Percentiles rank a stretch among this genome's conserved stretches.
phyloP scores from a whole-genome alignment of 2,113 vertebrate species.

The Oxyruncus cristatus region DNA sequence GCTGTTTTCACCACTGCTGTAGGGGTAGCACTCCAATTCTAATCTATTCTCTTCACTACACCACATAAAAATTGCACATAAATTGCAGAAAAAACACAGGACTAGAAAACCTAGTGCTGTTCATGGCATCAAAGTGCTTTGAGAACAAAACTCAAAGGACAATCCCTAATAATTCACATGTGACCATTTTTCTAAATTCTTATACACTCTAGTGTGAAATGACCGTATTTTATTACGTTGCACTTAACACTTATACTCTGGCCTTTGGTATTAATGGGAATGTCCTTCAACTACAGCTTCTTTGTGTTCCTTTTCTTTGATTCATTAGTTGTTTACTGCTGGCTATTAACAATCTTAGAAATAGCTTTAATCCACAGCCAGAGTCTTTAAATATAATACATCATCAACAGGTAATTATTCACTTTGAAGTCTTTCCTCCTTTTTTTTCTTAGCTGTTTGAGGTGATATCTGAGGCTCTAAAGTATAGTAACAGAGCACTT shows the following conservation, averaged over 20 bases:
- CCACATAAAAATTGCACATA: neutral
- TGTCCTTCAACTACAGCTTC: constrained; percentile 44
- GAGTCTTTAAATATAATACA: constrained; percentile 74
- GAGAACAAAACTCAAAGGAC: constrained; percentile 27
- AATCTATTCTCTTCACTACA: neutral
- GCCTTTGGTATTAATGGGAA: constrained; percentile 36
- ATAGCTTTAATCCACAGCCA: constrained; percentile 77
- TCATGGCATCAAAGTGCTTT: constrained; percentile 15
- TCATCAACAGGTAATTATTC: constrained; percentile 78
- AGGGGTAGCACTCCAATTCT: neutral
- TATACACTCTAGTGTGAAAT: constrained; percentile 3
- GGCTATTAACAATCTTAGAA: constrained; percentile 64
- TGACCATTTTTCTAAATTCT: neutral
- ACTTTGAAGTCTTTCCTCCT: constrained; percentile 73
- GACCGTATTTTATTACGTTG: neutral
- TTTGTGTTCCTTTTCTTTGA: constrained; percentile 63
- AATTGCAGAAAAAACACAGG: neutral
- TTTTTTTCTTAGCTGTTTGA: constrained; percentile 28
- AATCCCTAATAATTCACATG: neutral
- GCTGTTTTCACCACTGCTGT: neutral
- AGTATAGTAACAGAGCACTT: constrained; percentile 53
- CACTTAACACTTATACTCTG: constrained; percentile 14
- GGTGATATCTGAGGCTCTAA: constrained; percentile 52
- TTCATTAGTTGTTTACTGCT: constrained; percentile 75
- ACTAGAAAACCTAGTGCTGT: neutral